Percentiles rank a stretch among this genome's conserved stretches.
Evolutionary conservation across 2,888 invertebrate genomes (phyloP).

Genomic region (Limnephilus marmoratus): DNA sequence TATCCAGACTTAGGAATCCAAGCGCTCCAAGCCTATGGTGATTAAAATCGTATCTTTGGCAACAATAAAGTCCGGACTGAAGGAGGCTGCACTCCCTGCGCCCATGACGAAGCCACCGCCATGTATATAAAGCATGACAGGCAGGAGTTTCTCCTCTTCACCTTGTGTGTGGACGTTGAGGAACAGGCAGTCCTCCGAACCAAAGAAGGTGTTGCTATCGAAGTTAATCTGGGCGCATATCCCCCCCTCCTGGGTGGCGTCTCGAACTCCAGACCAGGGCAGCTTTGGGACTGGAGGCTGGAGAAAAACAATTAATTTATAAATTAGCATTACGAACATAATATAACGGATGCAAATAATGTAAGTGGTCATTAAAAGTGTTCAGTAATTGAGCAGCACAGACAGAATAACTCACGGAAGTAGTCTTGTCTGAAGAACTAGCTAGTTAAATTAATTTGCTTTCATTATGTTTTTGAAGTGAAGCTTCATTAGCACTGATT

Average conservation of each 20-base stretch:
- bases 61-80: slow-evolving; percentile 67
- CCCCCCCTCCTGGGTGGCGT: slow-evolving; percentile 71
- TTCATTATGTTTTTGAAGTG: no score
- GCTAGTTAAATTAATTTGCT: no score
- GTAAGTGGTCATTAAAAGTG: no score
- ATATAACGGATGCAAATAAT: no score
- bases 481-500: no score
- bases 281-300: slow-evolving; percentile 68
- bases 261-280: slow-evolving; percentile 69
- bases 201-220: slow-evolving; percentile 17
- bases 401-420: no score
- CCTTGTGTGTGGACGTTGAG: slow-evolving; percentile 66
- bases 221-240: neutral
- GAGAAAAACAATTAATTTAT: neutral
- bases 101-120: slow-evolving; percentile 68
- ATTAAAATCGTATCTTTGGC: slow-evolving; percentile 67
- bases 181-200: slow-evolving; percentile 67
- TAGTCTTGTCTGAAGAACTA: no score
- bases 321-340: no score
- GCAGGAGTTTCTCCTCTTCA: neutral
- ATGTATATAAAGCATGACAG: slow-evolving; percentile 66
- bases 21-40: slow-evolving; percentile 67
- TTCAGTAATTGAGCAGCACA: no score
- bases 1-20: slow-evolving; percentile 65
- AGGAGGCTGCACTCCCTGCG: slow-evolving; percentile 60